Evolutionary conservation across 2,113 vertebrate genomes (phyloP), one percentile per base, ranked within the genome.

Genomic region (Serinus canaria): DNA sequence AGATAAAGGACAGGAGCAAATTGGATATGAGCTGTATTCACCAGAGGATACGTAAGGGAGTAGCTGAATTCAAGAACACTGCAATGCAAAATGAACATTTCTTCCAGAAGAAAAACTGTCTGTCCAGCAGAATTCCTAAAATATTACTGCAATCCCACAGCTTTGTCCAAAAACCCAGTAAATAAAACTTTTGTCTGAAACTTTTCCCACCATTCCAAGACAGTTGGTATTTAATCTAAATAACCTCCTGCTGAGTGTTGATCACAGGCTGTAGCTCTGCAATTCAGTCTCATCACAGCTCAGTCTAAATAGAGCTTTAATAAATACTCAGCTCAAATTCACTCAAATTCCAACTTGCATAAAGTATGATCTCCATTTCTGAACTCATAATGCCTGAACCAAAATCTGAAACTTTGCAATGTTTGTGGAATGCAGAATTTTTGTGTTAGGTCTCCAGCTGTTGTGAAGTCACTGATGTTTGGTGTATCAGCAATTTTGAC

Each of bases 181-280:
- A 95, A 96, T 94, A 93, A 93, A 94, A 95, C 82, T 94, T 96
- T 78, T 44, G 92, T 88, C 94, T 95, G 88, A 90, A 96, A 93
- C 90, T 96, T 95, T 94, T 96, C 94, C 93, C 93, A 97, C 94
- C 93, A 83, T 94, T 94, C 79, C 82, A 93, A 92, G 72, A 80
- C 90, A 95, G 93, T 90, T 92, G 90, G 92, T 90, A 96, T 95
- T 96, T 97, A 97, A 97, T 95, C 93, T 96, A 95, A 96, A 96
- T 88, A 96, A 90, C 93, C 95, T 95, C 92, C 96, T 93, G 92
- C 95, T 96, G 94, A 96, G 95, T 73, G 92, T 50, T 94, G 92
- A 94, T 94, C 52, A 1, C 76, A 94, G 94, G 56, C 87, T 85
- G 89, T 69, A 92, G 90, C 56, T 92, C 79, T 92, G 76, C 94